Evolutionary conservation across 2,113 vertebrate species (phyloP).

Genomic region (Salminus brasiliensis): DNA sequence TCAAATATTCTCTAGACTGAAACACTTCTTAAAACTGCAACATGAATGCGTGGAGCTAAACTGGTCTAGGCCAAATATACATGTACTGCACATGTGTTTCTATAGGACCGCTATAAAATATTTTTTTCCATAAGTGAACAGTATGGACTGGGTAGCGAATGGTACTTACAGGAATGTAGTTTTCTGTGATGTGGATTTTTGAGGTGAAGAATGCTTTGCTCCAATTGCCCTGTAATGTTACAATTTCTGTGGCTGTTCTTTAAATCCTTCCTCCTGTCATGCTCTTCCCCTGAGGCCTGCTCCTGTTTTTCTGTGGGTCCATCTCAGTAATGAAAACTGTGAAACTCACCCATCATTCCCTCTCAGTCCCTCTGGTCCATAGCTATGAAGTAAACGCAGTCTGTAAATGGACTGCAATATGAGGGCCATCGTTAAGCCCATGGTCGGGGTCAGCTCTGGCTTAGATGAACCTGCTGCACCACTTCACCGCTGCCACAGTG

Average conservation of each 20-base stretch:
- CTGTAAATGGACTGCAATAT: not conserved
- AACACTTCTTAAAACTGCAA: too few relatives aligned
- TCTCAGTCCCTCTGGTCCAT: not conserved
- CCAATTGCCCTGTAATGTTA: not conserved
- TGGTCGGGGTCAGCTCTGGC: constrained; percentile 8
- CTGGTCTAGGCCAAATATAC: too few relatives aligned
- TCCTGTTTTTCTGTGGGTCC: not conserved
- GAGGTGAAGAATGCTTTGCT: not conserved
- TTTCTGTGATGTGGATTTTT: too few relatives aligned
- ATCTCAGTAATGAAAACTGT: not conserved
- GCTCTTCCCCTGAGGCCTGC: not conserved
- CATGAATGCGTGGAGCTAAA: too few relatives aligned
- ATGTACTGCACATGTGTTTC: too few relatives aligned
- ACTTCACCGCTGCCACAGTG: constrained; percentile 10
- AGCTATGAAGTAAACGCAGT: not conserved
- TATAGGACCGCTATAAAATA: too few relatives aligned
- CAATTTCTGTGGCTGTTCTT: not conserved
- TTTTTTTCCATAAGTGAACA: too few relatives aligned
- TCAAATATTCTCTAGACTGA: too few relatives aligned
- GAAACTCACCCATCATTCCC: not conserved
- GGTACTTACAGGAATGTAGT: too few relatives aligned
- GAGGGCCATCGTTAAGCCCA: not conserved
- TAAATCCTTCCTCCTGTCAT: not conserved
- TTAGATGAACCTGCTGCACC: not conserved
- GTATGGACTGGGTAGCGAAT: too few relatives aligned